Conservation (phyloP, 2,888 invertebrate species). For the Drosophila algonquin region DNA sequence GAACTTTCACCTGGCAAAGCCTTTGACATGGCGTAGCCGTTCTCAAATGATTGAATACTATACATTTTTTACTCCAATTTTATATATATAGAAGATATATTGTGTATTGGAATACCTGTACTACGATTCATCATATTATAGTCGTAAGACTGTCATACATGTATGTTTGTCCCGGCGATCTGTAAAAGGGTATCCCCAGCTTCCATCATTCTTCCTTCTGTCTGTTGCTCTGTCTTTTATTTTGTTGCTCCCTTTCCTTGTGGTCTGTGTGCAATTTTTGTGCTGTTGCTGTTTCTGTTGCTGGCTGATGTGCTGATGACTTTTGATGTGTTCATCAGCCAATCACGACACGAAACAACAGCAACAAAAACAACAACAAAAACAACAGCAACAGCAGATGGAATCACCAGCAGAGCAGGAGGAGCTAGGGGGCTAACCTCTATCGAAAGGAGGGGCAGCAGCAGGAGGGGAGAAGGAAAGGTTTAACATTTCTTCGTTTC, state of each 20-base stretch:
- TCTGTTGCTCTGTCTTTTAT: neutral
- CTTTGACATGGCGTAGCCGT: no score
- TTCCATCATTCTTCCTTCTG: neutral
- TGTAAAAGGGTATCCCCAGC: no score
- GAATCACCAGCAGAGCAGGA: neutral
- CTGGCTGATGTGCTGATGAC: constrained; percentile 58
- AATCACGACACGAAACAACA: constrained; percentile 30
- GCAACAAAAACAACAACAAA: constrained; percentile 22
- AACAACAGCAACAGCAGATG: constrained; percentile 25
- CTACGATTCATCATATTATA: no score
- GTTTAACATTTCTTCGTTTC: constrained; percentile 30
- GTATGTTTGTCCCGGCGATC: no score
- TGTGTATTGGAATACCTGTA: no score
- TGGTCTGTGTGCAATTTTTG: neutral
- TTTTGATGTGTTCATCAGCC: constrained; percentile 76
- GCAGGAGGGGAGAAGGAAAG: neutral
- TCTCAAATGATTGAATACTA: no score
- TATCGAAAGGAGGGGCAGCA: no score
- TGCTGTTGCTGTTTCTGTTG: constrained; percentile 3
- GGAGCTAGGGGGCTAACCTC: no score
- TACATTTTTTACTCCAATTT: no score
- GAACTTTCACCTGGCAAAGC: no score
- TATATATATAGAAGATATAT: no score
- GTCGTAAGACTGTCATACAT: no score
- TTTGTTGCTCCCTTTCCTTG: neutral